Evolutionary conservation across 1,140 invertebrate genomes (phyloP).

Genomic region (Calliphora vicina): DNA sequence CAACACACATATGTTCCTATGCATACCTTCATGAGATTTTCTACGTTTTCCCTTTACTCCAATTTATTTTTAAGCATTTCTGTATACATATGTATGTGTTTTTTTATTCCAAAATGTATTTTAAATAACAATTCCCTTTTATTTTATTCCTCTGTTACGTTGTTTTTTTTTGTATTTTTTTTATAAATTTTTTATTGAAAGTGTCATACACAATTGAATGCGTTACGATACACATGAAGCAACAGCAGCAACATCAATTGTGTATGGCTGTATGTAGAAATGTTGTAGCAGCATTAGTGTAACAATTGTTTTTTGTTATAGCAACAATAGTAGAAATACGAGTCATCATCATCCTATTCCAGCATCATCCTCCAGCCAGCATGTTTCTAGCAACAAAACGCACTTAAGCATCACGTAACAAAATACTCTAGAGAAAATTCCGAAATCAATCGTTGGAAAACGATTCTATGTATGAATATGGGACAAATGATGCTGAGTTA

Average conservation of each 20-base stretch:
- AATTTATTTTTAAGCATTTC: constrained; percentile 1
- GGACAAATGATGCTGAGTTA: neutral
- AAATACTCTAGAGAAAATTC: constrained; percentile 25
- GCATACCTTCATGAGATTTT: too few species aligned
- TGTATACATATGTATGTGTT: neutral
- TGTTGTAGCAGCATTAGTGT: neutral
- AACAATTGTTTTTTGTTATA: neutral
- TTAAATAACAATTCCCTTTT: constrained; percentile 22
- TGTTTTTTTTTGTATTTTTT: too few species aligned
- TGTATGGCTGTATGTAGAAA: neutral
- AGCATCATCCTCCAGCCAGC: too few species aligned
- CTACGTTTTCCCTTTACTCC: neutral
- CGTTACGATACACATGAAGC: neutral
- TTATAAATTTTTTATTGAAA: constrained; percentile 27
- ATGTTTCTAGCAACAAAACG: neutral
- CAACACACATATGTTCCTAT: neutral
- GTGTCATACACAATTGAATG: constrained; percentile 30
- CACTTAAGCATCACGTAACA: constrained; percentile 30
- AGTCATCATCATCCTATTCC: too few species aligned
- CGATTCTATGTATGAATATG: neutral
- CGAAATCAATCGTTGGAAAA: constrained; percentile 35
- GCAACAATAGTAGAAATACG: neutral
- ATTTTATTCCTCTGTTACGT: neutral
- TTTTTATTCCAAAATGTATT: neutral
- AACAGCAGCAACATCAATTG: neutral